These are phyloP conservation scores for Phymanthus crucifer DNA, from an alignment of 92 coral and sea anemone genomes.

Conservation along the genomic window DNA sequence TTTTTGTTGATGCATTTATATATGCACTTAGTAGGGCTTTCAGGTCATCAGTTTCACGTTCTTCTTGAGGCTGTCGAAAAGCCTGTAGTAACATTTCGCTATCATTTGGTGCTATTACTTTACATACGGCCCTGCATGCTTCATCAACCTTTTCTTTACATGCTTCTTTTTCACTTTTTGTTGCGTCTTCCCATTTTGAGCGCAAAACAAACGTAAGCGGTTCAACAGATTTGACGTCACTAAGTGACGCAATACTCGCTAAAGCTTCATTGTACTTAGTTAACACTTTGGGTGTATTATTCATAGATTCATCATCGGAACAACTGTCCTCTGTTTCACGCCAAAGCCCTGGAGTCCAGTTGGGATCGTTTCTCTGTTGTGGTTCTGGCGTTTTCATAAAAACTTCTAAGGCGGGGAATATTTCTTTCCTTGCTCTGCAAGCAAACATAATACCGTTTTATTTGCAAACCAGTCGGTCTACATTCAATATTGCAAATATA, in stretches of 20 bases:
- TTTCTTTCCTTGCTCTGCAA: no score
- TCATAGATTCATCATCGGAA: conserved; percentile 1
- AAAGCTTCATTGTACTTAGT: neutral
- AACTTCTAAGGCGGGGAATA: neutral
- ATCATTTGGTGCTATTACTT: conserved; percentile 1
- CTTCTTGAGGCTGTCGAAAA: neutral
- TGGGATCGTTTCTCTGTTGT: neutral
- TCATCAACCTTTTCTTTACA: neutral
- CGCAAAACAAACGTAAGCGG: conserved; percentile 3
- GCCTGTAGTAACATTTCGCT: neutral
- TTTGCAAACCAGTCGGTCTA: no score
- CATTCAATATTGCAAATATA: no score
- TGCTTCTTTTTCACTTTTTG: neutral
- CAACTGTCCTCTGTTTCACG: conserved; percentile 3
- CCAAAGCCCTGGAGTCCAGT: neutral
- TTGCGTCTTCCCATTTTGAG: neutral
- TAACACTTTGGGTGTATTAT: neutral
- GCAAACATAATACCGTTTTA: no score
- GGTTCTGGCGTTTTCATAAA: neutral
- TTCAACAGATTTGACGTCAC: neutral
- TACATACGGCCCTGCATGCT: neutral
- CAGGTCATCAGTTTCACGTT: neutral
- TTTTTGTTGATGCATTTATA: neutral
- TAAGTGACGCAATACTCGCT: neutral
- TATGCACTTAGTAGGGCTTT: neutral